A percentile compares a stretch with the other conserved stretches of the same genome.
Evolutionary conservation across 2,113 vertebrate species (phyloP).

Genomic region (Hippocampus guttulatus): DNA sequence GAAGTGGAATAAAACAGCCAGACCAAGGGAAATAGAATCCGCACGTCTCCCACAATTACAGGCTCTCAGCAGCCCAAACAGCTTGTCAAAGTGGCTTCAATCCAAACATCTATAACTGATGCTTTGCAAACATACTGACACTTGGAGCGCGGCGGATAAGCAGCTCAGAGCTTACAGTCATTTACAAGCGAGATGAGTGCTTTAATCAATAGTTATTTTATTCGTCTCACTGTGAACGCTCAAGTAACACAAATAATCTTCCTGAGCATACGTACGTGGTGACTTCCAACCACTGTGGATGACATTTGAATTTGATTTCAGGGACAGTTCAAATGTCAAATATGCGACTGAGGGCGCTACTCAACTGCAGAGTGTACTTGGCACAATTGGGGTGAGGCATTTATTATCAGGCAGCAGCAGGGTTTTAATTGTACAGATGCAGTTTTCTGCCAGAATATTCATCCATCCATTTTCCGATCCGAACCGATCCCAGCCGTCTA

Average conservation of each 20-base stretch:
- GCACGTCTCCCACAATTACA: conserved; percentile 50
- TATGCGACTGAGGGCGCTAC: not conserved
- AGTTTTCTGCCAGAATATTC: too few species aligned
- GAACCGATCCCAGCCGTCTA: too few species aligned
- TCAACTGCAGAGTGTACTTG: not conserved
- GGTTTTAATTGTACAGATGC: not conserved
- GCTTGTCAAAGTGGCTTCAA: conserved; percentile 46
- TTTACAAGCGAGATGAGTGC: conserved; percentile 23
- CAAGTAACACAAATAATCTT: conserved; percentile 24
- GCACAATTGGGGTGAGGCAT: not conserved
- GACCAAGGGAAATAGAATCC: conserved; percentile 51
- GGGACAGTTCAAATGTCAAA: conserved; percentile 13
- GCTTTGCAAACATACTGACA: conserved; percentile 31
- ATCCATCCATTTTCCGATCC: too few species aligned
- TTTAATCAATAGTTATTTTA: conserved; percentile 33
- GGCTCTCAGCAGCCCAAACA: conserved; percentile 44
- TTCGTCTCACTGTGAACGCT: conserved; percentile 20
- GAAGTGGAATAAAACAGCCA: conserved; percentile 53
- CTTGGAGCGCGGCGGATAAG: conserved; percentile 20
- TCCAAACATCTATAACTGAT: conserved; percentile 48
- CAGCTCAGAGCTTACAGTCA: conserved; percentile 17
- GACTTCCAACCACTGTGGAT: conserved; percentile 16
- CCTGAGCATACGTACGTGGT: not conserved
- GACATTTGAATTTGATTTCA: conserved; percentile 14
- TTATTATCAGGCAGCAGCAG: not conserved